A percentile compares a stretch with the other conserved stretches of the same genome.
Evolutionary conservation across 2,113 vertebrate species (phyloP).

Genomic region (Sinocyclocheilus anshuiensis): DNA sequence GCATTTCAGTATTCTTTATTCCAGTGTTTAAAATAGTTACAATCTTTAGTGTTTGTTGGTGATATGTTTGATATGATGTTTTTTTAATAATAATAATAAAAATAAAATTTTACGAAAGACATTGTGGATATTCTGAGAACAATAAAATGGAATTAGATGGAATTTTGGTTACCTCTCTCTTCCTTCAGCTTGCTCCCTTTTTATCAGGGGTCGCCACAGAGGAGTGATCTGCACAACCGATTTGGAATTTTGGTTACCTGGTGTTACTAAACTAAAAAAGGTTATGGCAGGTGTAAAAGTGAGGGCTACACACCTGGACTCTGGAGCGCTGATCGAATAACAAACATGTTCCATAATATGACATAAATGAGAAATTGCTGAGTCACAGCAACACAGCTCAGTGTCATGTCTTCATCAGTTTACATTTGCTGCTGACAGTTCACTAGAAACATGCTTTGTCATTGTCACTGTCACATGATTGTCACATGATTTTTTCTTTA

Average conservation of each 20-base stretch:
- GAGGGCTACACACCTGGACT: background rate
- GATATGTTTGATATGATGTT: too few species aligned
- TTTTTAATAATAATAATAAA: too few species aligned
- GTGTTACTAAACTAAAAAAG: background rate
- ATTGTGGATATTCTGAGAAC: background rate
- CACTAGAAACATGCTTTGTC: background rate
- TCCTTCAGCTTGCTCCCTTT: too few species aligned
- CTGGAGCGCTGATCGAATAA: background rate
- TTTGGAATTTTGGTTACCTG: background rate
- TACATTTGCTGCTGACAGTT: background rate
- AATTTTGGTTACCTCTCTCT: background rate
- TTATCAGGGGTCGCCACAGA: too few species aligned
- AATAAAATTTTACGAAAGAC: too few species aligned
- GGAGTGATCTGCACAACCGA: too few species aligned
- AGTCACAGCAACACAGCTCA: slow-evolving; percentile 55
- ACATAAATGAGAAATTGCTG: slow-evolving; percentile 6
- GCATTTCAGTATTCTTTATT: background rate
- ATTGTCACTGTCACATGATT: too few species aligned
- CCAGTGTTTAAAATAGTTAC: too few species aligned
- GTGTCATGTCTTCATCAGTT: background rate
- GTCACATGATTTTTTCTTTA: background rate
- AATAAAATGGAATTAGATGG: background rate
- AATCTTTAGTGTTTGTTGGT: too few species aligned
- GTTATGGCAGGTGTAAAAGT: background rate
- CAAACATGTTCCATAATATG: background rate